A percentile compares a stretch with the other conserved stretches of the same genome.
Conservation (phyloP, 1,140 invertebrate species). For the Drosophila ironensis region DNA sequence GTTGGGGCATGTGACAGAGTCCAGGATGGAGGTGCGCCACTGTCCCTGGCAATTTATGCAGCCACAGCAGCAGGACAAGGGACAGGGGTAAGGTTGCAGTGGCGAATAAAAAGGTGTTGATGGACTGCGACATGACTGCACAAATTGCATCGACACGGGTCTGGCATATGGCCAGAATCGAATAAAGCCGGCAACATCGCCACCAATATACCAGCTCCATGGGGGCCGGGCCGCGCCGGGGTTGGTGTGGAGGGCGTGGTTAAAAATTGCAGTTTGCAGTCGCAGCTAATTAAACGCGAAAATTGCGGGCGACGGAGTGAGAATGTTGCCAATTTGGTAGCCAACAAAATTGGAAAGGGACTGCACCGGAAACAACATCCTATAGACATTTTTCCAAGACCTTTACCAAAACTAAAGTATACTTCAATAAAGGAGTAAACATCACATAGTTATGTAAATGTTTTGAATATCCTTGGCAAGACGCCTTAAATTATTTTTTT, state of each 20-base stretch:
- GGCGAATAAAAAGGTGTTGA: slow-evolving; percentile 70
- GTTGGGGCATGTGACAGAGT: too few species aligned
- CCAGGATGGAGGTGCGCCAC: background rate
- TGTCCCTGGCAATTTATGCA: slow-evolving; percentile 40
- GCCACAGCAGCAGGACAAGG: background rate
- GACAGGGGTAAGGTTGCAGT: slow-evolving; percentile 3
- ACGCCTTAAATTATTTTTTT: too few species aligned
- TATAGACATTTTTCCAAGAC: too few species aligned
- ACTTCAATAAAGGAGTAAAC: too few species aligned
- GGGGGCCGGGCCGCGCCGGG: background rate
- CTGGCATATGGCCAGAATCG: slow-evolving; percentile 59
- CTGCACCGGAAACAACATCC: background rate
- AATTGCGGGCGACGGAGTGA: slow-evolving; percentile 42
- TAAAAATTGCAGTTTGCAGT: slow-evolving; percentile 30
- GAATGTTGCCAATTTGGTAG: slow-evolving; percentile 48
- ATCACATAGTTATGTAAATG: too few species aligned
- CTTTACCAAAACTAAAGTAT: too few species aligned
- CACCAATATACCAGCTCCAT: background rate
- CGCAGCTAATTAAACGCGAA: slow-evolving; percentile 73
- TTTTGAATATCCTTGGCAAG: too few species aligned
- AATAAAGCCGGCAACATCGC: slow-evolving; percentile 11
- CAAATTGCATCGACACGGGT: slow-evolving; percentile 65
- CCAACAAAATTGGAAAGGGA: background rate
- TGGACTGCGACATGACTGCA: slow-evolving; percentile 71
- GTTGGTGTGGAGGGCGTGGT: background rate